phyloP scores from a whole-genome alignment of 2,797 vertebrate genomes.

The Rhadinocentrus ornatus region DNA sequence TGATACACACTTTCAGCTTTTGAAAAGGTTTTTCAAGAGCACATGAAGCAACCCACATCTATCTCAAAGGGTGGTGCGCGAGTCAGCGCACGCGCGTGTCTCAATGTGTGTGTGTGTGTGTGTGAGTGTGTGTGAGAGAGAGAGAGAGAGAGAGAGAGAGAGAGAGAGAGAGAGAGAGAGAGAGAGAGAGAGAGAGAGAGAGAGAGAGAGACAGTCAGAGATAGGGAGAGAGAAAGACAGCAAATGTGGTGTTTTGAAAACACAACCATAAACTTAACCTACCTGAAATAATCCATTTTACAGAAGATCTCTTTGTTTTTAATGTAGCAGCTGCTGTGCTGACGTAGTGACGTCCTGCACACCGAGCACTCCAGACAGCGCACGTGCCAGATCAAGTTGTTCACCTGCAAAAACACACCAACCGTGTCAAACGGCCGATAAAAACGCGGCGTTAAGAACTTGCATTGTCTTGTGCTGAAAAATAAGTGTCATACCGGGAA shows the following conservation, averaged over 20 bases:
- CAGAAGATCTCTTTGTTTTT: slow-evolving; percentile 99
- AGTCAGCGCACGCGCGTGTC: slow-evolving; percentile 3
- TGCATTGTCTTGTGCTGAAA: background rate
- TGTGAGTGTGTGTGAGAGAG: background rate
- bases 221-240: background rate
- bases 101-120: background rate
- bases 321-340: slow-evolving; percentile 99
- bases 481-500: background rate
- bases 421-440: slow-evolving; percentile 36
- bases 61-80: slow-evolving; percentile 23
- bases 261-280: slow-evolving; percentile 86
- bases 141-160: background rate
- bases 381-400: slow-evolving; percentile 99
- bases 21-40: slow-evolving; percentile 62
- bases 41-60: slow-evolving; percentile 66
- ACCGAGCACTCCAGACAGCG: slow-evolving; percentile 97
- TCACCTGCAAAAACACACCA: slow-evolving; percentile 86
- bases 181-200: background rate
- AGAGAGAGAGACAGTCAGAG: slow-evolving; percentile 7
- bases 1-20: slow-evolving; percentile 64
- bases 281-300: slow-evolving; percentile 99
- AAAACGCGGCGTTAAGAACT: slow-evolving; percentile 11
- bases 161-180: slow-evolving; percentile 1
- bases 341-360: slow-evolving; percentile 94
- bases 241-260: slow-evolving; percentile 66